Evolutionary conservation across 2,113 vertebrate genomes (phyloP), one percentile per base, ranked within the genome.

Genomic region (Mesocricetus auratus): DNA sequence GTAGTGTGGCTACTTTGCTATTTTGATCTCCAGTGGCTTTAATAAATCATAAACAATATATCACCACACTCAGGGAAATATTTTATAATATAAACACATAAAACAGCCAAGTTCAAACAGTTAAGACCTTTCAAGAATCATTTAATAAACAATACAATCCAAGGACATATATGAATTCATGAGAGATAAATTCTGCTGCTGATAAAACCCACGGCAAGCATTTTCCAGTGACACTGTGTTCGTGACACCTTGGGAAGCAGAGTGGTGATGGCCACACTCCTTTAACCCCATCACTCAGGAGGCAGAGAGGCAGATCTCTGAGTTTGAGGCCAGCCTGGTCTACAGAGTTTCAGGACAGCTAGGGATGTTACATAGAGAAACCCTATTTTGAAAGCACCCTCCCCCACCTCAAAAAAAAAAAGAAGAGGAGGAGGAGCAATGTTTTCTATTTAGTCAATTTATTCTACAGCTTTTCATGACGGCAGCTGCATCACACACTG

Each of bases 81-180:
- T 45, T 92, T 88, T 50, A 83, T 93, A 93, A 86, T 85, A 75
- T 78, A 92, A 86, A 90, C 62, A 93, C 56, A 60, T n/a, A 83
- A 97, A 89, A 74, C 29, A 91, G 16, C 5, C 39, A 42, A 85
- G 17, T 82, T 89, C 39, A 87, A 94, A 87, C 78, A 64, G n/a
- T 74, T 81, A 66, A 91, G 90, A 93, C 86, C 42, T 45, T 86
- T 75, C 36, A 36, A 39, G 89, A 94, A 56, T 22, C 74, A 93
- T 83, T 89, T 79, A 83, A 50, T 13, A 96, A 89, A 74, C 58
- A 95, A 94, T 17, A 56, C 68, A 92, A 92, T 88, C 58, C 79
- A 95, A 96, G 89, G 24, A 77, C 74, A 19, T 82, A 39, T 19
- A 22, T 71, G 33, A 94, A 58, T 78, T 87, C 42, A 50, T 60